These are phyloP conservation scores for Chrysopa pallens DNA, from an alignment of 1,140 invertebrate species.

Conservation along the genomic window DNA sequence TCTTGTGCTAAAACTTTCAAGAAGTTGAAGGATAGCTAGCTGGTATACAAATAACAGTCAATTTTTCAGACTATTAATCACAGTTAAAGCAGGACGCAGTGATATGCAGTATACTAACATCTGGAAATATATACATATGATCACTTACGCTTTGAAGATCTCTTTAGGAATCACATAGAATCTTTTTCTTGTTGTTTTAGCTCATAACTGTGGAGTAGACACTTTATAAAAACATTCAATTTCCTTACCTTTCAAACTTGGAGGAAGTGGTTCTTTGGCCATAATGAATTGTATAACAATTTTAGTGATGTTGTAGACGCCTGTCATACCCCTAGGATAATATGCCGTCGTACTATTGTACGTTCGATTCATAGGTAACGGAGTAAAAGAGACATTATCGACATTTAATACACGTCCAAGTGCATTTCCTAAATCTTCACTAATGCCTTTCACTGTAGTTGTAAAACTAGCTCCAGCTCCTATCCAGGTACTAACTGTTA, in stretches of 20 bases:
- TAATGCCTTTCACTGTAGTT: constrained; percentile 20
- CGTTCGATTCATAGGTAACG: constrained; percentile 18
- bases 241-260: constrained; percentile 20
- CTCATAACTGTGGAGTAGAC: too few relatives aligned
- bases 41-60: too few relatives aligned
- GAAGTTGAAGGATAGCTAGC: too few relatives aligned
- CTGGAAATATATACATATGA: too few relatives aligned
- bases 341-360: constrained; percentile 23
- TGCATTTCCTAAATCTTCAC: constrained; percentile 25
- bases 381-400: constrained; percentile 24
- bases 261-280: constrained; percentile 28
- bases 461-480: constrained; percentile 9
- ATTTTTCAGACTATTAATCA: too few relatives aligned
- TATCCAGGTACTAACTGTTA: not conserved
- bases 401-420: constrained; percentile 23
- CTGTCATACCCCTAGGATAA: constrained; percentile 35
- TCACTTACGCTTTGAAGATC: too few relatives aligned
- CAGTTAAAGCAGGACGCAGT: too few relatives aligned
- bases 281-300: constrained; percentile 31
- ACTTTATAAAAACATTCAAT: too few relatives aligned
- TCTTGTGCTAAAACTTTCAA: too few relatives aligned
- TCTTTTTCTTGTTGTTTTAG: too few relatives aligned
- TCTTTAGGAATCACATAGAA: too few relatives aligned
- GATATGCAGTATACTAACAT: too few relatives aligned
- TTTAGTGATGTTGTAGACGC: constrained; percentile 36